Evolutionary conservation across 2,797 vertebrate species (phyloP).

Genomic region (Adelosebastes latens): DNA sequence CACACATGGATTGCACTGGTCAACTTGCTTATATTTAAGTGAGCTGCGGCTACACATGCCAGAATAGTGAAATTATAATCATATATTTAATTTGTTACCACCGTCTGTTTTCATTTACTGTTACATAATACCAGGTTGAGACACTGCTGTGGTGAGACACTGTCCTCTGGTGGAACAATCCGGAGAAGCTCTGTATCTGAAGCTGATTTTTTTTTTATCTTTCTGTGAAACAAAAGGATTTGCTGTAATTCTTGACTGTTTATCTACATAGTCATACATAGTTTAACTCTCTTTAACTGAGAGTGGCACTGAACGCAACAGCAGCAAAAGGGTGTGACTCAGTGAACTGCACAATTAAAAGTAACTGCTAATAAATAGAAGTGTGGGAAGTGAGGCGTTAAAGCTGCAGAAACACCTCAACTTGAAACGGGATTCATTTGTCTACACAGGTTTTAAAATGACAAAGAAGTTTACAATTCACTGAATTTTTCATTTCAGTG

Average conservation of each 20-base stretch:
- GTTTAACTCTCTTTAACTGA: neutral
- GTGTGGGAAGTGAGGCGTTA: too few relatives aligned
- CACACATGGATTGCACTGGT: neutral
- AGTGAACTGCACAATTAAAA: neutral
- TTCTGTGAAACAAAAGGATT: neutral
- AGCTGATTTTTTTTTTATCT: neutral
- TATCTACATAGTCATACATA: neutral
- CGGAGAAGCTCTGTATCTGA: neutral
- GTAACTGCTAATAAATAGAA: neutral
- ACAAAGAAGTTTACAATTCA: neutral
- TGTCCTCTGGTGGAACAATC: slow-evolving; percentile 41
- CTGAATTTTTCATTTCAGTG: neutral
- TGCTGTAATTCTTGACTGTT: neutral
- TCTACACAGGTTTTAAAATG: neutral
- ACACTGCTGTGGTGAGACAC: slow-evolving; percentile 8
- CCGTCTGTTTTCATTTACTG: neutral
- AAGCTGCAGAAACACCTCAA: neutral
- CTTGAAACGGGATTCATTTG: rapidly evolving
- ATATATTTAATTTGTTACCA: neutral
- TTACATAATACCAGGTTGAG: neutral
- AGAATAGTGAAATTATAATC: neutral
- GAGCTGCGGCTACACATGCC: neutral
- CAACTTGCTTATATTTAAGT: neutral
- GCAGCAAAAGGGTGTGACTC: neutral
- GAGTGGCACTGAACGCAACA: neutral